phyloP scores from a whole-genome alignment of 92 coral and sea anemone genomes.

The Heliopora coerulea region DNA sequence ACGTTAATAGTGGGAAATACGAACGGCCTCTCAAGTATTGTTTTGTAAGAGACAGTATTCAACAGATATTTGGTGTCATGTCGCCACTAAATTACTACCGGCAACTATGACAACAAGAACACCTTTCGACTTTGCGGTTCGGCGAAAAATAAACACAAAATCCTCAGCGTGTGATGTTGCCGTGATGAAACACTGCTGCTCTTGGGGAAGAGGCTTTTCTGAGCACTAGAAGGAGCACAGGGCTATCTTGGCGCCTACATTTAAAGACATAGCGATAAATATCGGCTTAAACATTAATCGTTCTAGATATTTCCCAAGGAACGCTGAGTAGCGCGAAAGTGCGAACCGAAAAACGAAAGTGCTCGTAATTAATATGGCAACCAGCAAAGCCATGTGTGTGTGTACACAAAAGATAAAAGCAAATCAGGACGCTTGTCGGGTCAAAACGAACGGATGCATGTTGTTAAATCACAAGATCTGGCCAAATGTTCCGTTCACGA shows the following conservation, averaged over 20 bases:
- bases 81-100: constrained; percentile 39
- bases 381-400: constrained; percentile 9
- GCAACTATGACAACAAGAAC: constrained; percentile 47
- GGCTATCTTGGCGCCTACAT: constrained; percentile 6
- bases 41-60: constrained; percentile 33
- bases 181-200: constrained; percentile 1
- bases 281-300: not conserved
- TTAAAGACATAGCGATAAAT: constrained; percentile 9
- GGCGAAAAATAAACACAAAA: constrained; percentile 34
- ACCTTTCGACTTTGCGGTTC: constrained; percentile 41
- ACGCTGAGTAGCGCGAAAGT: not conserved
- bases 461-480: not conserved
- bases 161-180: constrained; percentile 37
- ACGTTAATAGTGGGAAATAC: constrained; percentile 44
- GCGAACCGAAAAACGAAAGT: not conserved
- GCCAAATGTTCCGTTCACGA: constrained; percentile 42
- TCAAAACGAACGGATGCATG: not conserved
- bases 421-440: not conserved
- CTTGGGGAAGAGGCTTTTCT: constrained; percentile 1
- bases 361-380: too few species aligned
- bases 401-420: not conserved
- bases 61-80: constrained; percentile 41
- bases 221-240: not conserved
- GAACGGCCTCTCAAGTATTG: constrained; percentile 27
- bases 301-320: not conserved